These are phyloP conservation scores for Condylostylus longicornis DNA, from an alignment of 1,140 invertebrate species.

Conservation along the genomic window DNA sequence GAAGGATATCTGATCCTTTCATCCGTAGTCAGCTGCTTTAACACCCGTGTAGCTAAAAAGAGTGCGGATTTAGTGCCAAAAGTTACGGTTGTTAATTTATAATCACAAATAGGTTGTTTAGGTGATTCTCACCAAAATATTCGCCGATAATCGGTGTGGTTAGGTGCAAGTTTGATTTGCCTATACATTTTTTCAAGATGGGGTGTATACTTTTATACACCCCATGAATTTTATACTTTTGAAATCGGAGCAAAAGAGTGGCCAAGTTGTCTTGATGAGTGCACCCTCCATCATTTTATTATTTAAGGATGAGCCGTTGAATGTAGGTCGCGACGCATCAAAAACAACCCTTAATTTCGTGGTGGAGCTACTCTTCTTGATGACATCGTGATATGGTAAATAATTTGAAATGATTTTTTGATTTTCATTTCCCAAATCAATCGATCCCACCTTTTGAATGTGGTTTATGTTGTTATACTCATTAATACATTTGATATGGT, in stretches of 20 bases:
- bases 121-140: neutral
- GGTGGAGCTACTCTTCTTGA: conserved; percentile 9
- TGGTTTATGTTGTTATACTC: no score
- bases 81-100: conserved; percentile 16
- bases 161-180: conserved; percentile 4
- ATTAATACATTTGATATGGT: no score
- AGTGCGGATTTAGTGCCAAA: conserved; percentile 16
- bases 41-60: conserved; percentile 9
- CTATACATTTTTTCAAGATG: conserved; percentile 26
- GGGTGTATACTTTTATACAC: conserved; percentile 17
- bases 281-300: conserved; percentile 18
- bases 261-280: conserved; percentile 17
- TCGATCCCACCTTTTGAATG: no score
- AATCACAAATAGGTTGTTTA: neutral
- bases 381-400: conserved; percentile 22
- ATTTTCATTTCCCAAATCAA: no score
- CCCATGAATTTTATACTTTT: conserved; percentile 14
- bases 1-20: conserved; percentile 10
- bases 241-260: conserved; percentile 17
- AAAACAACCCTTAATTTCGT: conserved; percentile 19
- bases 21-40: neutral
- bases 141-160: neutral
- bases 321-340: conserved; percentile 12
- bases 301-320: conserved; percentile 16
- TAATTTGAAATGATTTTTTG: no score